Conservation (phyloP, 2,888 invertebrate genomes). For the Graphium colonna region DNA sequence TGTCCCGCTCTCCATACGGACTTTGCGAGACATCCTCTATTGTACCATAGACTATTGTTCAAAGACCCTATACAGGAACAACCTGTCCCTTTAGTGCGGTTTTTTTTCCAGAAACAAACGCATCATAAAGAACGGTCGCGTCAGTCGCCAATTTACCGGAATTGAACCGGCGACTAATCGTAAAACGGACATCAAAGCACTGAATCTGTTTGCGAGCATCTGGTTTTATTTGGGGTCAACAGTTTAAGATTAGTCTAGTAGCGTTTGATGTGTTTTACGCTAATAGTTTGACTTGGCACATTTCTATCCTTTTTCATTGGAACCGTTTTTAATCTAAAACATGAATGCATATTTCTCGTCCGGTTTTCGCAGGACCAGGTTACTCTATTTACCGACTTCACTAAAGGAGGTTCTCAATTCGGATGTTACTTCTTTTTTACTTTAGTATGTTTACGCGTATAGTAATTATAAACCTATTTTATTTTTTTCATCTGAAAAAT, state of each 20-base stretch:
- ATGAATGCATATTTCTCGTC: neutral
- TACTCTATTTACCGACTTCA: no score
- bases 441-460: no score
- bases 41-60: constrained; percentile 24
- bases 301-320: constrained; percentile 27
- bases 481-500: no score
- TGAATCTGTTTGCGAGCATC: constrained; percentile 43
- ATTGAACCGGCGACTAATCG: constrained; percentile 32
- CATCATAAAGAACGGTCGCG: constrained; percentile 1
- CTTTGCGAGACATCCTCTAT: constrained; percentile 29
- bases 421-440: no score
- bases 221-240: constrained; percentile 64
- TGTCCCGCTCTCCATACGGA: constrained; percentile 39
- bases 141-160: constrained; percentile 19
- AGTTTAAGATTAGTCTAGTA: constrained; percentile 50
- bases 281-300: constrained; percentile 32
- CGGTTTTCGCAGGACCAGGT: neutral
- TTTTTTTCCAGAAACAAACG: neutral
- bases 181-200: constrained; percentile 57
- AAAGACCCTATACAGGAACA: constrained; percentile 7
- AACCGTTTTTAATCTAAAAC: neutral
- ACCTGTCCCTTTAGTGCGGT: constrained; percentile 10
- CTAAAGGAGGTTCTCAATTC: no score
- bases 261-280: constrained; percentile 66
- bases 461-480: no score